Conservation (phyloP, 2,888 invertebrate genomes). For the Catotricha subobsoleta region DNA sequence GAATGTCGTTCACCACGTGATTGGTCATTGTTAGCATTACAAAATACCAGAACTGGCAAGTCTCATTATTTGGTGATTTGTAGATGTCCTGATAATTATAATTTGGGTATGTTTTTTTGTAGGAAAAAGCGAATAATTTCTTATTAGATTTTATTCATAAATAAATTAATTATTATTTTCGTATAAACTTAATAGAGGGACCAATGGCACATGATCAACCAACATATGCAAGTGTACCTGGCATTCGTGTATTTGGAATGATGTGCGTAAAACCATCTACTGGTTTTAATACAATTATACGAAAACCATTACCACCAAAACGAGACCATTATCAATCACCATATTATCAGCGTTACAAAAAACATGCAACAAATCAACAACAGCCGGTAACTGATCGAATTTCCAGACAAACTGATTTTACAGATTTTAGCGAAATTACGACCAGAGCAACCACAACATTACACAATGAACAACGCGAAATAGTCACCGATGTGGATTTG, state of each 20-base stretch:
- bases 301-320: slow-evolving; percentile 19
- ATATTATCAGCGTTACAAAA: slow-evolving; percentile 12
- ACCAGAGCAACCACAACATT: too few species aligned
- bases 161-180: neutral
- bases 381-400: too few species aligned
- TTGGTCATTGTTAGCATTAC: slow-evolving; percentile 79
- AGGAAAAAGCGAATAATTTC: neutral
- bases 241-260: slow-evolving; percentile 87
- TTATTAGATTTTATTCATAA: neutral
- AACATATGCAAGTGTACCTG: slow-evolving; percentile 83
- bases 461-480: too few species aligned
- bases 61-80: slow-evolving; percentile 87
- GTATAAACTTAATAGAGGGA: slow-evolving; percentile 45
- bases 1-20: slow-evolving; percentile 75
- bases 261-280: slow-evolving; percentile 56
- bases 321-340: slow-evolving; percentile 20
- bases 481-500: neutral
- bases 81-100: slow-evolving; percentile 67
- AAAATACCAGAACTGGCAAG: slow-evolving; percentile 82
- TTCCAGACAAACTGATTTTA: too few species aligned
- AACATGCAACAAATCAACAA: too few species aligned
- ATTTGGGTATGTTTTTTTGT: slow-evolving; percentile 47
- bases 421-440: too few species aligned
- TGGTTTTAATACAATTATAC: slow-evolving; percentile 17
- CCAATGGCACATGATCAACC: slow-evolving; percentile 90